Conservation (phyloP, 2,888 invertebrate genomes). For the Epistrophe grossulariae region DNA sequence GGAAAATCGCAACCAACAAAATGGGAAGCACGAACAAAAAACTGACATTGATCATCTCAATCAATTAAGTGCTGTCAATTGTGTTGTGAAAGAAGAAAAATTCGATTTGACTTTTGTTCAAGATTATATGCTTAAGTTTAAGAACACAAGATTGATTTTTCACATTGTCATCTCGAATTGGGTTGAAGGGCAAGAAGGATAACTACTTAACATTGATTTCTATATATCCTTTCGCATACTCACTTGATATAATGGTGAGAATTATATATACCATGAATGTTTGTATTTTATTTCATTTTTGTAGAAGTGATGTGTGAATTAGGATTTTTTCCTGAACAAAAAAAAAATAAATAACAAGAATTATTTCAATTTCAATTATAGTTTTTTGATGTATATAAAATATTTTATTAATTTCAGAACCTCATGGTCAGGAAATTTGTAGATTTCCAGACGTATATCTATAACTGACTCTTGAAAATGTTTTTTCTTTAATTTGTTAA, state of each 20-base stretch:
- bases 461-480: too few relatives aligned
- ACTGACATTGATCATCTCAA: slow-evolving; percentile 68
- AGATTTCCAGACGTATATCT: too few relatives aligned
- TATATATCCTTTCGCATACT: not conserved
- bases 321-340: too few relatives aligned
- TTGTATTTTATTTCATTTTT: not conserved
- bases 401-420: too few relatives aligned
- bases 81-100: slow-evolving; percentile 39
- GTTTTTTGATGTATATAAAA: too few relatives aligned
- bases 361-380: too few relatives aligned
- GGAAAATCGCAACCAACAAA: not conserved
- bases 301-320: too few relatives aligned
- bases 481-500: too few relatives aligned
- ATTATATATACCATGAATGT: not conserved
- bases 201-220: slow-evolving; percentile 14
- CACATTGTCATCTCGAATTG: slow-evolving; percentile 10
- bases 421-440: too few relatives aligned
- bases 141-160: slow-evolving; percentile 48
- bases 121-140: slow-evolving; percentile 24
- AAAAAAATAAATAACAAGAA: too few relatives aligned
- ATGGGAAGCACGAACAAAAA: slow-evolving; percentile 7
- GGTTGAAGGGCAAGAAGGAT: not conserved
- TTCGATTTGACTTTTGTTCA: slow-evolving; percentile 50
- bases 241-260: not conserved
- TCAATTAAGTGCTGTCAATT: slow-evolving; percentile 69